Conservation (phyloP, 2,888 invertebrate species). For the Drosophila melanosoma region DNA sequence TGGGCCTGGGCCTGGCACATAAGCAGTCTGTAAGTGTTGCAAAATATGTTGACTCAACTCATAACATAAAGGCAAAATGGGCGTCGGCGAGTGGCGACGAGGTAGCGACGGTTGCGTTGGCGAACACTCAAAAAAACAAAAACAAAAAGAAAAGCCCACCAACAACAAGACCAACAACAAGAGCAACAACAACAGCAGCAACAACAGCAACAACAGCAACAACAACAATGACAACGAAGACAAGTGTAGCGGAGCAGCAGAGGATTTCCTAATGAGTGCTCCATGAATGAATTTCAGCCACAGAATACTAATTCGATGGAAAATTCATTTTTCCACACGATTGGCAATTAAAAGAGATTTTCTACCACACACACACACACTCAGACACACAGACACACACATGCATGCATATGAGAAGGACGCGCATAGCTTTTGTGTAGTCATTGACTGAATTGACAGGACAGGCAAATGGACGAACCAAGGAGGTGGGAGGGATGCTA, state of each 20-base stretch:
- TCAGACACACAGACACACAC: slow-evolving; percentile 13
- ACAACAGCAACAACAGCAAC: slow-evolving; percentile 20
- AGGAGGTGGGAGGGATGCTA: background rate
- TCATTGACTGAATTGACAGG: slow-evolving; percentile 79
- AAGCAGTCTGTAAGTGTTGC: slow-evolving; percentile 79
- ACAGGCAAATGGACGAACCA: slow-evolving; percentile 60
- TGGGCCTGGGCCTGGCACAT: slow-evolving; percentile 45
- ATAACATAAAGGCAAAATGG: slow-evolving; percentile 66
- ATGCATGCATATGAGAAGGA: slow-evolving; percentile 39
- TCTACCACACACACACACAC: slow-evolving; percentile 60
- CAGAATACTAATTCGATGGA: slow-evolving; percentile 85
- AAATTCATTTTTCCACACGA: slow-evolving; percentile 85
- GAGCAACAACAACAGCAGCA: background rate
- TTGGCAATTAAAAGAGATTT: slow-evolving; percentile 84
- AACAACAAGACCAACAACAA: background rate
- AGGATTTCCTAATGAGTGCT: slow-evolving; percentile 83
- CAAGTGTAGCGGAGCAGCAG: slow-evolving; percentile 52
- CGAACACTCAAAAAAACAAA: slow-evolving; percentile 27
- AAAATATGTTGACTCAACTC: slow-evolving; percentile 83
- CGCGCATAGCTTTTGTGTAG: slow-evolving; percentile 70
- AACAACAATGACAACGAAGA: slow-evolving; percentile 20
- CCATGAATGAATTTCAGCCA: slow-evolving; percentile 84
- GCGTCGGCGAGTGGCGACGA: slow-evolving; percentile 11
- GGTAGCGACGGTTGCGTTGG: slow-evolving; percentile 43
- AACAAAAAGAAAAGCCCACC: background rate